phyloP scores from a whole-genome alignment of 2,113 vertebrate genomes.

The Ceuthmochares aereus region DNA sequence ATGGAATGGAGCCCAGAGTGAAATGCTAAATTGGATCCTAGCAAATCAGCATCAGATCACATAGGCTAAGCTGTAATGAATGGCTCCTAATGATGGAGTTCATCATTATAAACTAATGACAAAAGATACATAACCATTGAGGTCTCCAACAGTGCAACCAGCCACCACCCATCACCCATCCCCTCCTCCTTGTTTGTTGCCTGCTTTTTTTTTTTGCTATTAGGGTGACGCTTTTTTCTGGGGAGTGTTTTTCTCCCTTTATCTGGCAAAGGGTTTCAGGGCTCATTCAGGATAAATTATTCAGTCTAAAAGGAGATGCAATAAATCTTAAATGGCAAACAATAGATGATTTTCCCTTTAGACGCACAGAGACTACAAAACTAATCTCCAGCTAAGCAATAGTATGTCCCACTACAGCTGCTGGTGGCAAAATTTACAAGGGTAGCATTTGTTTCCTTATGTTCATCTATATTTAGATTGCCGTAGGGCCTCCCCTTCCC shows the following conservation, averaged over 20 bases:
- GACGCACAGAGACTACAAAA: conserved; percentile 1
- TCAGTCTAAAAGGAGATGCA: conserved; percentile 2
- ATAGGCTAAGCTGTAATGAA: conserved; percentile 71
- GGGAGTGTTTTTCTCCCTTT: neutral
- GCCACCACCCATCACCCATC: neutral
- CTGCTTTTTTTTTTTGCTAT: neutral
- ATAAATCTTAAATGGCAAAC: conserved; percentile 65
- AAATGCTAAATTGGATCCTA: conserved; percentile 81
- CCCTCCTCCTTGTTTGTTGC: neutral
- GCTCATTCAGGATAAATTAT: conserved; percentile 65
- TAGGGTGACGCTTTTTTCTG: conserved; percentile 31
- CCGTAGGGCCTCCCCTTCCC: conserved; percentile 5
- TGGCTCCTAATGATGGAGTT: conserved; percentile 64
- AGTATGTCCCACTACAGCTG: conserved; percentile 38
- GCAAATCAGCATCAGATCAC: conserved; percentile 77
- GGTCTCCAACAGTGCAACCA: conserved; percentile 32
- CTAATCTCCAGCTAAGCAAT: conserved; percentile 45
- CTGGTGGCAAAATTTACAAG: conserved; percentile 50
- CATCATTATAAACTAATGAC: conserved; percentile 60
- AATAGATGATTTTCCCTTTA: conserved; percentile 51
- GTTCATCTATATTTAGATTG: conserved; percentile 11
- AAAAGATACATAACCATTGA: conserved; percentile 17
- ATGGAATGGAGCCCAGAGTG: conserved; percentile 80
- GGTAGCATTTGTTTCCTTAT: conserved; percentile 41
- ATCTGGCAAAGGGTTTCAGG: conserved; percentile 1